Evolutionary conservation across 2,113 vertebrate genomes (phyloP).

Genomic region (Amphiprion percula): DNA sequence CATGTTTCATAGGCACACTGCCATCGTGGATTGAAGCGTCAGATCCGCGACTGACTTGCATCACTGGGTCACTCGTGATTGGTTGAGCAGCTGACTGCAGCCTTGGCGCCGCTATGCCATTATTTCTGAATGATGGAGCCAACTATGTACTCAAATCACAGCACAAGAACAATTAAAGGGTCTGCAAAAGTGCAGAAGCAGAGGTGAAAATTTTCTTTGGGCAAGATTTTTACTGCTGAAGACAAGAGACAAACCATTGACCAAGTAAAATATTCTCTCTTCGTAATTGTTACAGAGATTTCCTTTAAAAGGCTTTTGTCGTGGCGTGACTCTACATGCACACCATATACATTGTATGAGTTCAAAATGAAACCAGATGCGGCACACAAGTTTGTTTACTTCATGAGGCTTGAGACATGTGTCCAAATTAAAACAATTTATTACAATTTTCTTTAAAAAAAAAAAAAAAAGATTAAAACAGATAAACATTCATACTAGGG

Average conservation of each 20-base stretch:
- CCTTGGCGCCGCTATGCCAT: slow-evolving; percentile 50
- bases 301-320: slow-evolving; percentile 7
- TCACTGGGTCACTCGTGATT: slow-evolving; percentile 43
- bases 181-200: slow-evolving; percentile 32
- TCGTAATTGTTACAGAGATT: slow-evolving; percentile 12
- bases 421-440: too few species aligned
- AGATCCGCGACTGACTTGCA: slow-evolving; percentile 15
- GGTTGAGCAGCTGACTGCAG: slow-evolving; percentile 28
- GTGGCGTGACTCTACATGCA: too few species aligned
- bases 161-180: slow-evolving; percentile 50
- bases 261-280: slow-evolving; percentile 43
- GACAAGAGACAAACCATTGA: background rate
- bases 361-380: too few species aligned
- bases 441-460: too few species aligned
- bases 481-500: too few species aligned
- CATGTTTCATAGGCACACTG: background rate
- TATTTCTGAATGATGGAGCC: slow-evolving; percentile 51
- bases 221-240: slow-evolving; percentile 18
- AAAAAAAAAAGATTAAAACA: too few species aligned
- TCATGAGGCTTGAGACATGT: too few species aligned
- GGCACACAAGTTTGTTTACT: too few species aligned
- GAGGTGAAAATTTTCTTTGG: slow-evolving; percentile 38
- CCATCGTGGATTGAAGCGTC: slow-evolving; percentile 23
- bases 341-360: too few species aligned
- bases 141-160: background rate